Base-by-base conservation (phyloP, 2,888 invertebrate species). In the Synanthedon formicaeformis region DNA sequence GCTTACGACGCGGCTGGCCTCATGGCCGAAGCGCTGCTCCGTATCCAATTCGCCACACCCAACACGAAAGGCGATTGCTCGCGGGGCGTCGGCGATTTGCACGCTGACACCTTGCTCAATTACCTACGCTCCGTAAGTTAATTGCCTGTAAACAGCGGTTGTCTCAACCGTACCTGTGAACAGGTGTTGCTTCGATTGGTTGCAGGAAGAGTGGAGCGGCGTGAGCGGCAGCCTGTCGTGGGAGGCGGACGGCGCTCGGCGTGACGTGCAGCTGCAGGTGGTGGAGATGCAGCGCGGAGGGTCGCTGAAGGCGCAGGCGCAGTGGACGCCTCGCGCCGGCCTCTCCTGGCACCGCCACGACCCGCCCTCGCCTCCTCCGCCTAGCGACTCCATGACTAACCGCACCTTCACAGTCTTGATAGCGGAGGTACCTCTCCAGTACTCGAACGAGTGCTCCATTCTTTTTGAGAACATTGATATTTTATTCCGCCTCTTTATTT, bases 41-140 rank as follows among this genome's bases (percentile, higher is more conserved):
- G 13, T 1, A 34, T n/a, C 40, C 12, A 23, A 12, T 23, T 49
- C 16, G 12, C 49, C 12, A 23, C 18, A 52, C 13, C 50, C 48
- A 13, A 27, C 48, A 12, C 52, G 12, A 45, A 13, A 12, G 50
- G 50, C 50, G 65, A 67, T 60, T 82, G 83, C 65, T 59, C 51
- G 3, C 14, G 18, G 41, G 81, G 81, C 51, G 57, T 57, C 40
- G 77, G 74, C 41, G 75, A 78, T 54, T 78, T 81, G 65, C 82
- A 85, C 61, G 83, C 84, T 1, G 82, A 81, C 64, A 79, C 85
- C 6, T 65, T 85, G 57, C 75, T 85, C 50, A 85, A 85, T 67
- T 83, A 79, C 57, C 57, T 85, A 52, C 79, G 83, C 55, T 81
- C 83, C 57, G 79, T 70, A 41, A 62, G 67, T 45, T 58, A 40